phyloP scores from a whole-genome alignment of 2,888 invertebrate genomes.

The Germaria angustata region DNA sequence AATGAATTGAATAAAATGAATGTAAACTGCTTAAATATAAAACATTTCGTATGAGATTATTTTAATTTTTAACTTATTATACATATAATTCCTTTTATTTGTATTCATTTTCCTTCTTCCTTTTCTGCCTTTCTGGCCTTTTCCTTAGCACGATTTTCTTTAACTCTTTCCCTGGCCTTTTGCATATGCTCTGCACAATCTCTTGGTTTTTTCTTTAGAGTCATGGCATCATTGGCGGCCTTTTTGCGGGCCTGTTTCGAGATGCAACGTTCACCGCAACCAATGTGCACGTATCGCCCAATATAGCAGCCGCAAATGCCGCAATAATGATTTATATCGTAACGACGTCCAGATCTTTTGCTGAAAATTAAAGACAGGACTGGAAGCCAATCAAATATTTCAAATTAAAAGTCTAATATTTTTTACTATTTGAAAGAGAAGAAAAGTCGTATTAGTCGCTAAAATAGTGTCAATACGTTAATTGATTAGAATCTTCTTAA shows the following conservation, averaged over 20 bases:
- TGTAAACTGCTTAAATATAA: too few species aligned
- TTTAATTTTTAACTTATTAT: too few species aligned
- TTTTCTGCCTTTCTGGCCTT: conserved; percentile 56
- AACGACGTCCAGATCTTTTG: conserved; percentile 72
- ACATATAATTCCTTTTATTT: not conserved
- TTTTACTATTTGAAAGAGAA: too few species aligned
- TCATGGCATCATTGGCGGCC: conserved; percentile 73
- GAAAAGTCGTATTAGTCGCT: too few species aligned
- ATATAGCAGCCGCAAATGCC: conserved; percentile 77
- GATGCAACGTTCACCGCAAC: conserved; percentile 72
- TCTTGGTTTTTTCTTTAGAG: conserved; percentile 71
- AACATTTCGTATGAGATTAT: too few species aligned
- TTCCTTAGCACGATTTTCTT: conserved; percentile 69
- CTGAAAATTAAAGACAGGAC: conserved; percentile 67
- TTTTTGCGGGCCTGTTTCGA: conserved; percentile 72
- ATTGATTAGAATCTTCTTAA: too few species aligned
- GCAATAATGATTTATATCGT: conserved; percentile 78
- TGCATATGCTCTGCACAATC: conserved; percentile 74
- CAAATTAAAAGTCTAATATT: too few species aligned
- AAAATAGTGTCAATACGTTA: too few species aligned
- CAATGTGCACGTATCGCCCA: conserved; percentile 73
- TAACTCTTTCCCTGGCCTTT: conserved; percentile 68
- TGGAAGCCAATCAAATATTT: too few species aligned
- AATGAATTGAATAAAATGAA: too few species aligned
- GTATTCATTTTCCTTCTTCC: not conserved